Base-by-base conservation (phyloP, 2,113 vertebrate genomes). In the Scophthalmus maximus region DNA sequence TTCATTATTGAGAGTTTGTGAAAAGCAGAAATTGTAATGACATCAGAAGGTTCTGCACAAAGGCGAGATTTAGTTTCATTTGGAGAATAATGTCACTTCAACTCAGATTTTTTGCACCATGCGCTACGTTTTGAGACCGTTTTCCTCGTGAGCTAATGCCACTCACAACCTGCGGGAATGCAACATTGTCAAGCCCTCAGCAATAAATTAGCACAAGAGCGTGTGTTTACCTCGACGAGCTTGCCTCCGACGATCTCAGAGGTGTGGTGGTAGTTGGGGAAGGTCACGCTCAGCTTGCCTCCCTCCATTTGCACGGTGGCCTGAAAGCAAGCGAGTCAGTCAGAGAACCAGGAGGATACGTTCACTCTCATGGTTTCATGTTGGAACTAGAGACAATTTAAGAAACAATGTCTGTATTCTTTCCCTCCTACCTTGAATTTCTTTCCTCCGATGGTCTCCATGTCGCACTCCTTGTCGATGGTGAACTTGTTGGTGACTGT, bases 401-500 rank as follows among this genome's bases (percentile, higher is more conserved):
- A n/a, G n/a, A n/a, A n/a, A n/a, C n/a, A 18, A 61, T 0, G 22
- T 0, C 23, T 60, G 7, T 15, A 14, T 26, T 18, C 22, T 32
- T 65, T 71, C 18, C 12, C 2, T 52, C 84, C 83, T 82, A 98
- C 98, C 95, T 98, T 97, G 89, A 98, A 97, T 67, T 94, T 97
- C 92, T 93, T 99, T 29, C 96, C 96, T n/a, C 92, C 92, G n/a
- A 97, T 88, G 65, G 95, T 96, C 80, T 96, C 95, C 92, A 99
- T 95, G 18, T 98, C 94, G 0, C 92, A 73, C 68, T 99, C 97
- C 78, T 95, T 91, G 87, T 91, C 94, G 1, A 96, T 49, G 20
- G 89, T 91, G 88, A 99, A 99, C 15, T 73, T 93, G 90, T 99
- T 99, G 90, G 84, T 94, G 6, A 95, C 90, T 53, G 71, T 93